A percentile compares a stretch with the other conserved stretches of the same genome.
These are phyloP conservation scores for Alsophila aescularia DNA, from an alignment of 2,888 invertebrate genomes.

Conservation along the genomic window DNA sequence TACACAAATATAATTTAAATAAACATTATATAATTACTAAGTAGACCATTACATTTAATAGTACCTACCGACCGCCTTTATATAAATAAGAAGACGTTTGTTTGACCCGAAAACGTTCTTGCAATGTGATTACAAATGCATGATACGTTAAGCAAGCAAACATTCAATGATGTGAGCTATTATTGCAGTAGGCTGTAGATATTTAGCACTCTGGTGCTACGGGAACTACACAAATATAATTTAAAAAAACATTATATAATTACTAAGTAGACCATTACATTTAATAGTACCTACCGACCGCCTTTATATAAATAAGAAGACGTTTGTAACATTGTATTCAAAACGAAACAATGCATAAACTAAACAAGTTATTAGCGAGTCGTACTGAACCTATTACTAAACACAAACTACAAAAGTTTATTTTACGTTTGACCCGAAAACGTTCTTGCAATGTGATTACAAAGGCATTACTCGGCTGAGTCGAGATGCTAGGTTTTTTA, in stretches of 20 bases:
- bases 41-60: no score
- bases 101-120: conserved; percentile 51
- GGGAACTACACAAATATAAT: no score
- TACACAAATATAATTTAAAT: no score
- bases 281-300: neutral
- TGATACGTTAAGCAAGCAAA: no score
- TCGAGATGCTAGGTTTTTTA: conserved; percentile 69
- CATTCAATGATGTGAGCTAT: no score
- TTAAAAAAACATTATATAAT: no score
- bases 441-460: conserved; percentile 64
- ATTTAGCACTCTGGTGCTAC: no score
- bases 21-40: no score
- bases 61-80: neutral
- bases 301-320: neutral
- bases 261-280: no score
- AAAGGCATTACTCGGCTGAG: conserved; percentile 64
- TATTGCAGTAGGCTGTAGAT: no score
- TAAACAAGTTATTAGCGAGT: conserved; percentile 41
- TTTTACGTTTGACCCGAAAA: conserved; percentile 51
- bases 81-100: neutral
- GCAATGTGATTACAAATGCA: conserved; percentile 34
- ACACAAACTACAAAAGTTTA: conserved; percentile 47
- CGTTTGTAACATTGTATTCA: conserved; percentile 17
- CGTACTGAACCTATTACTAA: conserved; percentile 33
- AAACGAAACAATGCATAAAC: conserved; percentile 22